Conservation (phyloP, 2,797 vertebrate genomes). For the Intellagama lesueurii region DNA sequence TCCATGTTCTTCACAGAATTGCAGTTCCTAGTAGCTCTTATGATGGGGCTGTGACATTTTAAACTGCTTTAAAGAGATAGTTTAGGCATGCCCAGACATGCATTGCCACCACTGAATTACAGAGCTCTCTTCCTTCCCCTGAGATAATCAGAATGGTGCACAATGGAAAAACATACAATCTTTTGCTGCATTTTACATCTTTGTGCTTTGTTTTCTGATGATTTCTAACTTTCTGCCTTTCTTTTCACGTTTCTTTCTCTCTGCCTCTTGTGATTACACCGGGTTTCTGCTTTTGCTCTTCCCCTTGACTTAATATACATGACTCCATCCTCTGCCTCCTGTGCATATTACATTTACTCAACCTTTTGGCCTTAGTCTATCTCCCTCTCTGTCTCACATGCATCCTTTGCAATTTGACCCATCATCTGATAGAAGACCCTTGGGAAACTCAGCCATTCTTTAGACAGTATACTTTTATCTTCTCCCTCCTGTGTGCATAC, state of each 20-base stretch:
- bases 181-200: not conserved
- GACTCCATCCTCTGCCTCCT: slow-evolving; percentile 23
- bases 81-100: not conserved
- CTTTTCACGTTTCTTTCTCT: not conserved
- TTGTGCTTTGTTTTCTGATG: not conserved
- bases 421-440: not conserved
- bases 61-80: not conserved
- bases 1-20: not conserved
- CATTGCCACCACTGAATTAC: not conserved
- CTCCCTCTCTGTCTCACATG: not conserved
- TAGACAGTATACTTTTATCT: not conserved
- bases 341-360: not conserved
- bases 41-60: not conserved
- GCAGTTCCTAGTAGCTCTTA: not conserved
- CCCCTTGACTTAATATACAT: slow-evolving; percentile 6
- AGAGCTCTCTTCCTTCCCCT: not conserved
- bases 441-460: not conserved
- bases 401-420: not conserved
- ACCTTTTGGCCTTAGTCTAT: not conserved
- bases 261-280: not conserved
- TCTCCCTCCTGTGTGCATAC: not conserved
- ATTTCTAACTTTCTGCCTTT: not conserved
- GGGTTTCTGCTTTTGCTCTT: slow-evolving; percentile 29
- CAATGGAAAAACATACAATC: not conserved
- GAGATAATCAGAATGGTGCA: not conserved